phyloP scores from a whole-genome alignment of 2,113 vertebrate species.

The Anarrhichthys ocellatus region DNA sequence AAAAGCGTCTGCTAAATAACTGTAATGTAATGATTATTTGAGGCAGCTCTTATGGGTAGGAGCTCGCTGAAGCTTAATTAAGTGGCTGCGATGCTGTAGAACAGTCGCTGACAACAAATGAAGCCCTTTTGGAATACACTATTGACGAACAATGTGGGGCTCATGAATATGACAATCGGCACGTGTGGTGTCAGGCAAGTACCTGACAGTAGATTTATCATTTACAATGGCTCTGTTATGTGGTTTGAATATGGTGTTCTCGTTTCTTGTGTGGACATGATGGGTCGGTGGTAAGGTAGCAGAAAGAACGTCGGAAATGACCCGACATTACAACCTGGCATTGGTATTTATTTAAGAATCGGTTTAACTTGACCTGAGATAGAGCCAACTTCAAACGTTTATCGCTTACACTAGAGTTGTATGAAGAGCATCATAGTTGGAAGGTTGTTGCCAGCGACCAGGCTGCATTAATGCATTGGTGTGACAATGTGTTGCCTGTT shows the following conservation, averaged over 20 bases:
- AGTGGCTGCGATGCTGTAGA: slow-evolving; percentile 56
- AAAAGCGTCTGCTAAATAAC: too few species aligned
- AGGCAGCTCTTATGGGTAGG: slow-evolving; percentile 46
- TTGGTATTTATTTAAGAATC: background rate
- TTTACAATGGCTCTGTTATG: background rate
- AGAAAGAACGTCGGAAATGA: background rate
- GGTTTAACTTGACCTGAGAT: background rate
- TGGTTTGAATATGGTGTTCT: background rate
- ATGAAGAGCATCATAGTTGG: too few species aligned
- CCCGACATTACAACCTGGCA: background rate
- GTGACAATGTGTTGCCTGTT: too few species aligned
- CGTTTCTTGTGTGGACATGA: background rate
- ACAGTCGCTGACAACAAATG: slow-evolving; percentile 67
- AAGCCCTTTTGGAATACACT: slow-evolving; percentile 46
- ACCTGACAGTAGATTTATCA: slow-evolving; percentile 12
- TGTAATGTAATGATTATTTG: slow-evolving; percentile 61
- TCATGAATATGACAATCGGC: slow-evolving; percentile 66
- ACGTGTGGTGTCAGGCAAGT: slow-evolving; percentile 13
- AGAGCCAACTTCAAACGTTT: background rate
- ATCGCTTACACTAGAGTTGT: too few species aligned
- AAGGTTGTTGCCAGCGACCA: too few species aligned
- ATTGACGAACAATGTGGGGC: slow-evolving; percentile 53
- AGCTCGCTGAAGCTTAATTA: slow-evolving; percentile 69
- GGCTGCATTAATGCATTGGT: too few species aligned
- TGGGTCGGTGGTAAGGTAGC: background rate